These are phyloP conservation scores for Phylloscopus collybita DNA, from an alignment of 2,797 vertebrate genomes.

Conservation along the genomic window DNA sequence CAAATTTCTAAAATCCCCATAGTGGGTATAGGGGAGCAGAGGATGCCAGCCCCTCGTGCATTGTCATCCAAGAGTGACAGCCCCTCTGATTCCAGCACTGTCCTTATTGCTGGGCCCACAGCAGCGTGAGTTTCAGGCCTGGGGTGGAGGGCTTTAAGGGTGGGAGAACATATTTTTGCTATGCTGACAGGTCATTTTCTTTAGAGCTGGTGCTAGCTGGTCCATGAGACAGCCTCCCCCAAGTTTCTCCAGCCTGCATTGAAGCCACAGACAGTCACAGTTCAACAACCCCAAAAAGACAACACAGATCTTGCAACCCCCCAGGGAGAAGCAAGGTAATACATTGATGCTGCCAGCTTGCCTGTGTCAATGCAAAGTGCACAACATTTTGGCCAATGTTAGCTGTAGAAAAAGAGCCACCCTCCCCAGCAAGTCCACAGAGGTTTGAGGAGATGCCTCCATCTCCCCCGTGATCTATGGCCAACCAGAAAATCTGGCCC, in stretches of 20 bases:
- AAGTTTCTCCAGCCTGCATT: background rate
- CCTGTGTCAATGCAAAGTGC: background rate
- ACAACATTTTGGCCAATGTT: background rate
- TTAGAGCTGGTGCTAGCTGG: background rate
- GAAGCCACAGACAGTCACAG: background rate
- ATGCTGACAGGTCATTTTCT: background rate
- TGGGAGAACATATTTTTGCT: background rate
- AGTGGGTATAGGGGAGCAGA: background rate
- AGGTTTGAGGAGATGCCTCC: background rate
- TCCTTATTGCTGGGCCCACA: background rate
- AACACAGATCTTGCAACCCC: background rate
- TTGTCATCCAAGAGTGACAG: background rate
- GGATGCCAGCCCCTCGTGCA: rapidly evolving
- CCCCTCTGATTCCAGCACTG: background rate
- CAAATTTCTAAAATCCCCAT: background rate
- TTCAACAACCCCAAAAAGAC: background rate
- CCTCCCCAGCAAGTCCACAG: background rate
- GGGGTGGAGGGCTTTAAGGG: background rate
- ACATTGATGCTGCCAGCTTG: background rate
- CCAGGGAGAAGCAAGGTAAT: background rate
- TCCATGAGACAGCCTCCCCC: background rate
- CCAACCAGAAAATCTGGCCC: background rate
- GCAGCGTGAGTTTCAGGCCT: background rate
- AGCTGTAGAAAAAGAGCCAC: background rate
- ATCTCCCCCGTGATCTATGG: background rate